A percentile compares a stretch with the other conserved stretches of the same genome.
phyloP scores from a whole-genome alignment of 2,113 vertebrate species.

The Edolisoma coerulescens region DNA sequence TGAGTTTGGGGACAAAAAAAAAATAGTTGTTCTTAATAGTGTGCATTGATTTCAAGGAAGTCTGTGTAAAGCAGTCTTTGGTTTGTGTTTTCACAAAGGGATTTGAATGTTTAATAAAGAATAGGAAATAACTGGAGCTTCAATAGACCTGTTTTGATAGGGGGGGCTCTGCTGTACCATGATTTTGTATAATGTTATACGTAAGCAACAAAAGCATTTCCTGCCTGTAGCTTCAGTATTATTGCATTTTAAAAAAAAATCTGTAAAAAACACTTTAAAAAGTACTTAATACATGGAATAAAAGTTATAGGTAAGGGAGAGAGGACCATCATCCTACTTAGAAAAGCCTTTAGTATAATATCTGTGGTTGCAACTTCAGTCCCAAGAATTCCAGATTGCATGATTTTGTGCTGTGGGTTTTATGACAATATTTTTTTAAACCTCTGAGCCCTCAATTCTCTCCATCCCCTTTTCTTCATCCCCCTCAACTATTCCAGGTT shows the following conservation, averaged over 20 bases:
- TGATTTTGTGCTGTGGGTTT: not conserved
- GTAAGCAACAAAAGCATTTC: conserved; percentile 30
- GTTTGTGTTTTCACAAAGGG: conserved; percentile 43
- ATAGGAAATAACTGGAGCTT: conserved; percentile 49
- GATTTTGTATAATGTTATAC: not conserved
- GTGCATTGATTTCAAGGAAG: conserved; percentile 48
- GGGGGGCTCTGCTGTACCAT: not conserved
- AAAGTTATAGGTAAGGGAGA: not conserved
- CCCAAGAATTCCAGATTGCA: not conserved
- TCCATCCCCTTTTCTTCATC: accelerated
- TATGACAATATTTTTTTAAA: not conserved
- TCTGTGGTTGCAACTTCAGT: not conserved
- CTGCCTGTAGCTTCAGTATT: not conserved
- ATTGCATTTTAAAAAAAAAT: not conserved
- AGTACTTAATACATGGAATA: not conserved
- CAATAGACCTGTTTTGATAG: not conserved
- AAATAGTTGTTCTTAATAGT: not conserved
- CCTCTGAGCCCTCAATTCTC: not conserved
- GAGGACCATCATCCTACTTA: not conserved
- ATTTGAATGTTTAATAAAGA: conserved; percentile 36
- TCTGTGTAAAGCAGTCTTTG: not conserved
- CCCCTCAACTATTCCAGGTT: not conserved
- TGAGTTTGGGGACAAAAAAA: conserved; percentile 17
- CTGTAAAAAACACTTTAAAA: not conserved
- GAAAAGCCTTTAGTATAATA: not conserved